Evolutionary conservation across 2,888 invertebrate species (phyloP).

Genomic region (Zygogramma bicolorata): DNA sequence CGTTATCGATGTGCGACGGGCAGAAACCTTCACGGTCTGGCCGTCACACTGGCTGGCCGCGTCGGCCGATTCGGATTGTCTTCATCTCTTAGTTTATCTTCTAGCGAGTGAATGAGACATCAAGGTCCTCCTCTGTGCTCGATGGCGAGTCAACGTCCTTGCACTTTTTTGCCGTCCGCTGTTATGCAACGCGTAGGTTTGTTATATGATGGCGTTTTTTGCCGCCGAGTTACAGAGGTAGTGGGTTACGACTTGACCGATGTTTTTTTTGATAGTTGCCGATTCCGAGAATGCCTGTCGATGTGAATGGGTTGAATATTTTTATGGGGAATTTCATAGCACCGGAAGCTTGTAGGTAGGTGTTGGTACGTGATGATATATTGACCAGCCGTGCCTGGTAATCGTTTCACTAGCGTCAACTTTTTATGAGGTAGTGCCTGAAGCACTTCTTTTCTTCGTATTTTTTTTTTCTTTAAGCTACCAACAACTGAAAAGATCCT

Average conservation of each 20-base stretch:
- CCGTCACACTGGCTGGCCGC: slow-evolving; percentile 24
- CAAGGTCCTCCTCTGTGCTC: not conserved
- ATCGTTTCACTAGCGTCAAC: too few relatives aligned
- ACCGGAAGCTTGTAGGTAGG: too few relatives aligned
- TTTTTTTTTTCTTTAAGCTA: too few relatives aligned
- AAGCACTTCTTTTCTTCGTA: too few relatives aligned
- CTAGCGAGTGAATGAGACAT: not conserved
- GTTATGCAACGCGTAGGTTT: slow-evolving; percentile 19
- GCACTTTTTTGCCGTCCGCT: slow-evolving; percentile 13
- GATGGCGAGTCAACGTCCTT: slow-evolving; percentile 28
- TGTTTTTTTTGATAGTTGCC: not conserved
- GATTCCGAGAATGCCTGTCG: too few relatives aligned
- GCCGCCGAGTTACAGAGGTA: not conserved
- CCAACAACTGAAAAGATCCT: too few relatives aligned
- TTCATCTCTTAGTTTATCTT: not conserved
- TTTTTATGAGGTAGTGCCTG: too few relatives aligned
- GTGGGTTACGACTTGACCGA: not conserved
- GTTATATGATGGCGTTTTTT: not conserved
- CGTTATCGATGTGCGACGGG: slow-evolving; percentile 51
- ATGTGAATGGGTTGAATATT: too few relatives aligned
- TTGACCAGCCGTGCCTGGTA: too few relatives aligned
- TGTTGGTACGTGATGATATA: too few relatives aligned
- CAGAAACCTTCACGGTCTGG: slow-evolving; percentile 60
- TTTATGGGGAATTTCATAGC: too few relatives aligned
- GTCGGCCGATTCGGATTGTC: not conserved